A percentile compares a stretch with the other conserved stretches of the same genome.
Evolutionary conservation across 2,113 vertebrate genomes (phyloP).

Genomic region (Rhipidura dahli): DNA sequence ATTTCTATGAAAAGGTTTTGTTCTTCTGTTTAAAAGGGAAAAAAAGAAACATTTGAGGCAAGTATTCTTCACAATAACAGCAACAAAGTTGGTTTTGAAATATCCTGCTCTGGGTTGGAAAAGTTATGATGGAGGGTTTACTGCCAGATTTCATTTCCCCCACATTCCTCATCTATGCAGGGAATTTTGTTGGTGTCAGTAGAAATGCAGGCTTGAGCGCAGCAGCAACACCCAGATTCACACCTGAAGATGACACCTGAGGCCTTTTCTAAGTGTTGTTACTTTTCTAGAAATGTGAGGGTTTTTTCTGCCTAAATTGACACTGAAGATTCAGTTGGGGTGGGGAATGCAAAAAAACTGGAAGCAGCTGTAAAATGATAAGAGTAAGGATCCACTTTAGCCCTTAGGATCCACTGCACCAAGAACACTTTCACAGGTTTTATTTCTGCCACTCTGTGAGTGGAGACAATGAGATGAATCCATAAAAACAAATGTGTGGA

Average conservation of each 20-base stretch:
- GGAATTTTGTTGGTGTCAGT: not conserved
- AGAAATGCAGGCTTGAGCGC: not conserved
- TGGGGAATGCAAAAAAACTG: not conserved
- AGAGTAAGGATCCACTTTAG: not conserved
- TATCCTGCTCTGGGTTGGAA: not conserved
- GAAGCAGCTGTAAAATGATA: not conserved
- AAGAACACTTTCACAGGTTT: not conserved
- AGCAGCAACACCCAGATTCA: not conserved
- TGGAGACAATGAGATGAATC: not conserved
- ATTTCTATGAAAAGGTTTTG: not conserved
- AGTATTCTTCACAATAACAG: not conserved
- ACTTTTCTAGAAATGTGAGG: not conserved
- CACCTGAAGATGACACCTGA: not conserved
- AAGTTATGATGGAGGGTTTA: not conserved
- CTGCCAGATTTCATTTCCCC: not conserved
- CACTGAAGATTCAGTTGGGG: not conserved
- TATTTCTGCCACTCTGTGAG: constrained; percentile 10
- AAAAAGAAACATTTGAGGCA: not conserved
- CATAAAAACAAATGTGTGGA: constrained; percentile 3
- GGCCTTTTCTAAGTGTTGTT: not conserved
- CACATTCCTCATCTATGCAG: not conserved
- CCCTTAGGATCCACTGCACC: not conserved
- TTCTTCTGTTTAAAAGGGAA: not conserved
- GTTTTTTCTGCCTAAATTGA: not conserved
- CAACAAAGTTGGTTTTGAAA: not conserved